Evolutionary conservation across 2,888 invertebrate genomes (phyloP).

Genomic region (Pachymerium ferrugineum): DNA sequence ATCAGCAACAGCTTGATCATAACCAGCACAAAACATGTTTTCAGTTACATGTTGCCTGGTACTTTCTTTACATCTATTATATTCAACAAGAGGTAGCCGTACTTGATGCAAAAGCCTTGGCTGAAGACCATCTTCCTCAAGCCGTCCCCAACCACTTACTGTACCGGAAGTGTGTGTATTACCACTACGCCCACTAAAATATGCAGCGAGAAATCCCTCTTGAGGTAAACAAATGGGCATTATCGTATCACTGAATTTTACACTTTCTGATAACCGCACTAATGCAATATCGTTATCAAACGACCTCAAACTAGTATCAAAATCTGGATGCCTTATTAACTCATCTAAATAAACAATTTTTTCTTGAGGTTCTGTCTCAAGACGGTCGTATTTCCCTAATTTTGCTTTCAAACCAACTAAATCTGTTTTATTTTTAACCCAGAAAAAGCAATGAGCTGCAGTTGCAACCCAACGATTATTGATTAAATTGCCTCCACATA

Average conservation of each 20-base stretch:
- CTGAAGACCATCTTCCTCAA: constrained; percentile 40
- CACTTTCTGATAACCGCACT: background rate
- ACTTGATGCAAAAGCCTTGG: constrained; percentile 40
- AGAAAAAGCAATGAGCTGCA: constrained; percentile 41
- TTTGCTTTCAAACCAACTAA: background rate
- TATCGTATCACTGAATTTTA: background rate
- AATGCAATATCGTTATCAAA: constrained; percentile 36
- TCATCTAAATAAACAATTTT: background rate
- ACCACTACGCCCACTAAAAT: background rate
- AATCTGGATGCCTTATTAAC: constrained; percentile 32
- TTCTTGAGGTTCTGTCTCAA: background rate
- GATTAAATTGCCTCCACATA: constrained; percentile 28
- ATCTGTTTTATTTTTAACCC: background rate
- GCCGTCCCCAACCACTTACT: constrained; percentile 42
- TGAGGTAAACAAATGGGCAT: constrained; percentile 27
- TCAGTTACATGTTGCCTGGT: constrained; percentile 38
- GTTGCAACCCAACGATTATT: constrained; percentile 36
- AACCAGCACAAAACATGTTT: constrained; percentile 41
- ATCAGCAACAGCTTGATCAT: constrained; percentile 39
- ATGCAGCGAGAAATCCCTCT: background rate
- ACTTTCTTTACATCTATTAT: constrained; percentile 38
- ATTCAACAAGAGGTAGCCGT: constrained; percentile 40
- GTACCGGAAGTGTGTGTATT: constrained; percentile 35
- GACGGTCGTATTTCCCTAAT: constrained; percentile 31
- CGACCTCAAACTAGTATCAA: constrained; percentile 23